Percentiles rank a stretch among this genome's conserved stretches.
Evolutionary conservation across 2,888 invertebrate genomes (phyloP).

Genomic region (Isotomurus palustris): DNA sequence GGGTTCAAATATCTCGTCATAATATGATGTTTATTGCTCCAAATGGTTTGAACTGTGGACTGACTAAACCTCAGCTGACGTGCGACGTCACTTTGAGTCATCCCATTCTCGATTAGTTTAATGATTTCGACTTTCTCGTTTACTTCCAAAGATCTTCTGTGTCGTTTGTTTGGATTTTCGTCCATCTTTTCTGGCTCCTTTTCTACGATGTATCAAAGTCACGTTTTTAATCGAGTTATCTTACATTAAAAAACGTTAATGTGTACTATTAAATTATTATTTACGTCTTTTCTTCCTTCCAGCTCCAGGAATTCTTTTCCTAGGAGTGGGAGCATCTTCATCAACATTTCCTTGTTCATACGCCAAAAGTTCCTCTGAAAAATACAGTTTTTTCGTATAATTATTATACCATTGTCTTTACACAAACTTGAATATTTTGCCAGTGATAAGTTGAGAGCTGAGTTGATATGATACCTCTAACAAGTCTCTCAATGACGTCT

Average conservation of each 20-base stretch:
- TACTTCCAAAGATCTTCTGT: conserved; percentile 14
- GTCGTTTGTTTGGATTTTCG: conserved; percentile 28
- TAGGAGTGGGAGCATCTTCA: neutral
- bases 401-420: neutral
- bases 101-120: conserved; percentile 21
- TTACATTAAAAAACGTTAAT: neutral
- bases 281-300: conserved; percentile 13
- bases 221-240: neutral
- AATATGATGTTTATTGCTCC: conserved; percentile 23
- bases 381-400: neutral
- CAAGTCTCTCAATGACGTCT: neutral
- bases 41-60: conserved; percentile 30
- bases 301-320: conserved; percentile 10
- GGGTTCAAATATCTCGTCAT: conserved; percentile 12
- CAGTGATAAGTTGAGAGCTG: neutral
- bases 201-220: conserved; percentile 5
- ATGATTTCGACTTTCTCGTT: conserved; percentile 26
- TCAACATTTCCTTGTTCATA: neutral
- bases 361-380: conserved; percentile 6
- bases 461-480: conserved; percentile 1
- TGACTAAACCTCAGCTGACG: conserved; percentile 14
- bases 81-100: conserved; percentile 24
- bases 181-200: conserved; percentile 15
- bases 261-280: neutral
- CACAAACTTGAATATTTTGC: neutral